Evolutionary conservation across 2,113 vertebrate genomes (phyloP).

Genomic region (Oriolus oriolus): DNA sequence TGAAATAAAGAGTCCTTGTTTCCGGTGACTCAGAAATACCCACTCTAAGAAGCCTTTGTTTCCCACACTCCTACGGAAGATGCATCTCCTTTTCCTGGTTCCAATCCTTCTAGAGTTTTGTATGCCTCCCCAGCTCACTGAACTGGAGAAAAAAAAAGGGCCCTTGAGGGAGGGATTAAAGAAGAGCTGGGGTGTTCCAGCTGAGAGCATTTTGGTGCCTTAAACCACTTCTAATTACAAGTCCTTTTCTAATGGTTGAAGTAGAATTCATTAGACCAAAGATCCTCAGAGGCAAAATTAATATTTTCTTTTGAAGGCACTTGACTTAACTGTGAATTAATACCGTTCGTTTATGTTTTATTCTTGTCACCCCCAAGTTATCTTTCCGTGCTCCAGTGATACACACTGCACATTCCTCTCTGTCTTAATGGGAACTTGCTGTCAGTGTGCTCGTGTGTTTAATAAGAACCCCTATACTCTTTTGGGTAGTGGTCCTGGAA

Average conservation of each 20-base stretch:
- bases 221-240: background rate
- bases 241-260: background rate
- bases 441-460: background rate
- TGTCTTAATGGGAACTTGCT: background rate
- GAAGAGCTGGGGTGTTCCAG: background rate
- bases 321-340: background rate
- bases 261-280: background rate
- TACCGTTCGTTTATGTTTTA: background rate
- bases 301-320: background rate
- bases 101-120: background rate
- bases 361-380: background rate
- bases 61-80: background rate
- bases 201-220: background rate
- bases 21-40: background rate
- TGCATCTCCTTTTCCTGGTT: background rate
- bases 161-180: background rate
- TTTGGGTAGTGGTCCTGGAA: background rate
- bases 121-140: background rate
- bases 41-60: background rate
- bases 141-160: background rate
- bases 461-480: background rate
- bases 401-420: background rate
- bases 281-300: background rate
- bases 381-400: background rate
- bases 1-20: background rate